Percentiles rank a stretch among this genome's conserved stretches.
phyloP scores from a whole-genome alignment of 2,888 invertebrate species.

The Rhamnusium bicolor region DNA sequence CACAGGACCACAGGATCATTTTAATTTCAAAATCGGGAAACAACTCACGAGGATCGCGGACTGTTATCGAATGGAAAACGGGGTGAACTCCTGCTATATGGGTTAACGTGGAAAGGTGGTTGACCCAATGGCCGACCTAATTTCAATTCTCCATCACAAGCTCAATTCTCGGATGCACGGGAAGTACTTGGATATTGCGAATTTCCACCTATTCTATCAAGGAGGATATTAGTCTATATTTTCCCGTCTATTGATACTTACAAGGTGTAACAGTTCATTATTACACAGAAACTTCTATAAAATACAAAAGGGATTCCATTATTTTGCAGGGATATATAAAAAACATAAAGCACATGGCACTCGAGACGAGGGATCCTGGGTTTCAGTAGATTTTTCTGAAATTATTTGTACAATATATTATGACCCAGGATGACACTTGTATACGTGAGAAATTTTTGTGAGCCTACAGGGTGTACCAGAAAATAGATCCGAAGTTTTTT shows the following conservation, averaged over 20 bases:
- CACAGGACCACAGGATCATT: too few species aligned
- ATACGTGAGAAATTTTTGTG: too few species aligned
- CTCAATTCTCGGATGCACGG: constrained; percentile 23
- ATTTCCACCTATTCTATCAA: constrained; percentile 34
- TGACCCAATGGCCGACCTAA: constrained; percentile 57
- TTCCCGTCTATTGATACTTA: background rate
- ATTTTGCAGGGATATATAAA: too few species aligned
- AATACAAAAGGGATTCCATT: too few species aligned
- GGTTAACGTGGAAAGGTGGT: constrained; percentile 53
- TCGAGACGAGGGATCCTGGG: too few species aligned
- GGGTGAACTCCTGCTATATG: constrained; percentile 36
- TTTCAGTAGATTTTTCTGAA: too few species aligned
- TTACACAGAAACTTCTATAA: background rate
- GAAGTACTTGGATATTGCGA: constrained; percentile 24
- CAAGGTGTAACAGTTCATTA: background rate
- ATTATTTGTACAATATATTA: too few species aligned
- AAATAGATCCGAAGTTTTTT: too few species aligned
- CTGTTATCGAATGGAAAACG: constrained; percentile 23
- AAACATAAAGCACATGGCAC: too few species aligned
- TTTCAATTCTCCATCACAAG: constrained; percentile 39
- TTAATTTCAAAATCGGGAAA: constrained; percentile 10
- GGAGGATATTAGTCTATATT: background rate
- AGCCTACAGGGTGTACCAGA: too few species aligned
- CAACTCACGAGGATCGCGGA: constrained; percentile 9
- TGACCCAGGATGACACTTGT: too few species aligned